Evolutionary conservation across 2,113 vertebrate genomes (phyloP).

Genomic region (Pseudonaja textilis): DNA sequence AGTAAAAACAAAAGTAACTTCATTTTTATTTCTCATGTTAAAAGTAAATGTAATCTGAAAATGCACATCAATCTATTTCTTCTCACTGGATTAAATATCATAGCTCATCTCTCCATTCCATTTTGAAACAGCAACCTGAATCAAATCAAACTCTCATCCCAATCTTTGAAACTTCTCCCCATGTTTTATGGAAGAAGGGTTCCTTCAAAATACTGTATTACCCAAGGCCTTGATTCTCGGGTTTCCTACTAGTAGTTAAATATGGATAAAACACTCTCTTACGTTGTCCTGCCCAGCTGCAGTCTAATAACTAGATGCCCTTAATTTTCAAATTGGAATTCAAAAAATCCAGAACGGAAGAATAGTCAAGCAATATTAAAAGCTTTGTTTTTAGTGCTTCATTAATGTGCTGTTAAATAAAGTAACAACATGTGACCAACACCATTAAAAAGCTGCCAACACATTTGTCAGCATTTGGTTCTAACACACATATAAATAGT

Average conservation of each 20-base stretch:
- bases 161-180: neutral
- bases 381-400: neutral
- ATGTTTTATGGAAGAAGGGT: neutral
- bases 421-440: neutral
- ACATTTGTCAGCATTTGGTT: neutral
- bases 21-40: neutral
- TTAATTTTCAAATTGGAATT: neutral
- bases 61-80: neutral
- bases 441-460: neutral
- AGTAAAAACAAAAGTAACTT: neutral
- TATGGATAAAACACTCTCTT: neutral
- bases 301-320: neutral
- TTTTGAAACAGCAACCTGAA: neutral
- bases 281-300: neutral
- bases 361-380: neutral
- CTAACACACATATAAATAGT: neutral
- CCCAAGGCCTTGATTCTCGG: neutral
- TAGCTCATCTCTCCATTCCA: neutral
- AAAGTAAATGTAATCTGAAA: conserved; percentile 16
- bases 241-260: neutral
- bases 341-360: neutral
- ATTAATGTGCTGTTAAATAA: neutral
- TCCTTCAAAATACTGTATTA: neutral
- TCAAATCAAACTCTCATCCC: neutral
- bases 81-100: neutral